A percentile compares a stretch with the other conserved stretches of the same genome.
Conservation (phyloP, 2,888 invertebrate genomes). For the Lithophane leautieri region DNA sequence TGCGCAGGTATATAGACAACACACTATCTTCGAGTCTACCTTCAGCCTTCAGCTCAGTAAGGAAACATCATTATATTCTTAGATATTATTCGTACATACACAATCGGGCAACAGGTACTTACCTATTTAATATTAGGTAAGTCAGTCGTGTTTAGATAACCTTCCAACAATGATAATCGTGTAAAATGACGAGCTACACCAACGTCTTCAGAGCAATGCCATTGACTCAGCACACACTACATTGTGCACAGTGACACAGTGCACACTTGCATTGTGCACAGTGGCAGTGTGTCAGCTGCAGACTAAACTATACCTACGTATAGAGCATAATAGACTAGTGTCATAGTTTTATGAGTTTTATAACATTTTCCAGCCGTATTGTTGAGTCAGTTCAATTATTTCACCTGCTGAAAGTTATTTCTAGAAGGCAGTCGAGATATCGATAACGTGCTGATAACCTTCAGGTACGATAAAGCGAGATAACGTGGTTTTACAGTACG, state of each 20-base stretch:
- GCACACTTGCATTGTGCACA: too few relatives aligned
- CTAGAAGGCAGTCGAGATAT: conserved; percentile 15
- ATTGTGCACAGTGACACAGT: too few relatives aligned
- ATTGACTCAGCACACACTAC: background rate
- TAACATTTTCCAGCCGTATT: background rate
- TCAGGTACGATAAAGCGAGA: conserved; percentile 8
- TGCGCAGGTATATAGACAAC: background rate
- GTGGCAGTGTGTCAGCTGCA: background rate
- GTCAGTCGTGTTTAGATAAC: background rate
- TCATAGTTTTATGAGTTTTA: background rate
- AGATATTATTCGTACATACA: background rate
- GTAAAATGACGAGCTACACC: background rate
- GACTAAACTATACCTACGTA: background rate
- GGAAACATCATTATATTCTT: background rate
- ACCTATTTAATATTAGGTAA: background rate
- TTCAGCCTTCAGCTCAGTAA: background rate
- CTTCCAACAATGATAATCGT: background rate
- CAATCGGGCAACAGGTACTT: background rate
- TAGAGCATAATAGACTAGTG: background rate
- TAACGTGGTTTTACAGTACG: background rate
- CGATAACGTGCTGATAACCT: conserved; percentile 11
- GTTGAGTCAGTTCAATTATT: conserved; percentile 6
- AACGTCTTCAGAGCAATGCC: background rate
- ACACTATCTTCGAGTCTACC: background rate
- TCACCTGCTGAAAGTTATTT: conserved; percentile 9